Percentiles rank a stretch among this genome's conserved stretches.
phyloP scores from a whole-genome alignment of 2,113 vertebrate species.

The Mustela nigripes region DNA sequence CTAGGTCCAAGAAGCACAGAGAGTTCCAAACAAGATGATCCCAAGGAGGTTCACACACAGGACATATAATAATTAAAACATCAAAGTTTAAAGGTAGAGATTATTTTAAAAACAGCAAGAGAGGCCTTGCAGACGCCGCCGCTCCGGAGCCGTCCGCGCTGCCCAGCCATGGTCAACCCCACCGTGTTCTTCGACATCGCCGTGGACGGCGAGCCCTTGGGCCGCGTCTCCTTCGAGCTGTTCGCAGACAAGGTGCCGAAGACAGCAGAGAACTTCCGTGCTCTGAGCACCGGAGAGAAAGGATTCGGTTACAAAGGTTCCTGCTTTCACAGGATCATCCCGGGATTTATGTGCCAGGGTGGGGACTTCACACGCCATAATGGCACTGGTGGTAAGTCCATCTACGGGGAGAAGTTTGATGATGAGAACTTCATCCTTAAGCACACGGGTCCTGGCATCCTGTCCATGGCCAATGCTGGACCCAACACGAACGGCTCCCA shows the following conservation, averaged over 20 bases:
- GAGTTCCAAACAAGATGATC: neutral
- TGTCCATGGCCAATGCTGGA: no score
- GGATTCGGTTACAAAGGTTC: conserved; percentile 96
- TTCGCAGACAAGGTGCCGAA: conserved; percentile 95
- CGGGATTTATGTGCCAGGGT: conserved; percentile 96
- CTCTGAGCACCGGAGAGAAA: conserved; percentile 95
- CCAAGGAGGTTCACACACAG: neutral
- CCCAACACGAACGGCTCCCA: no score
- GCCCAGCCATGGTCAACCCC: conserved; percentile 75
- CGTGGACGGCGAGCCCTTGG: conserved; percentile 79
- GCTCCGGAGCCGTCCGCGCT: accelerated
- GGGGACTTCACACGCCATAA: no score
- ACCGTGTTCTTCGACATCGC: conserved; percentile 79
- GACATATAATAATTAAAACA: neutral
- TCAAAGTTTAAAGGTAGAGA: neutral
- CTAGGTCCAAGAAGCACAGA: neutral
- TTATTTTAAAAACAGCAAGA: neutral
- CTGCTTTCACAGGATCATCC: conserved; percentile 95
- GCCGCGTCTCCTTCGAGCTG: conserved; percentile 88
- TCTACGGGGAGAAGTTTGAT: no score
- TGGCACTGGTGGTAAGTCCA: no score
- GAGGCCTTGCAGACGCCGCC: conserved; percentile 75
- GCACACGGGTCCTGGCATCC: no score
- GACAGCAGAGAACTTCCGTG: conserved; percentile 98
- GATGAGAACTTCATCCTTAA: no score